These are phyloP conservation scores for Ligdia adustata DNA, from an alignment of 2,888 invertebrate species.

Conservation along the genomic window DNA sequence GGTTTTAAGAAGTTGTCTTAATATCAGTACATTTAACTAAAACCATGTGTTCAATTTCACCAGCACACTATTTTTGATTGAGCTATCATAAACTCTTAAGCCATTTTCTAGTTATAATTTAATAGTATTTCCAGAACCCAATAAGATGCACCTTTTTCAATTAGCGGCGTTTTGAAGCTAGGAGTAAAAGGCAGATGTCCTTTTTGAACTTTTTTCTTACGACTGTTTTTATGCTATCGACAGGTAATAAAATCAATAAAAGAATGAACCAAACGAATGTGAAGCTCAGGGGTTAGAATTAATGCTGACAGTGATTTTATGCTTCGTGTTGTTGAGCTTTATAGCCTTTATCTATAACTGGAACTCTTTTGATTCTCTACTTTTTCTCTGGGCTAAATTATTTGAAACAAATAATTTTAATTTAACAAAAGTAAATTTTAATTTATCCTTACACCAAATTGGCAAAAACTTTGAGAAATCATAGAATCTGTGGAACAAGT, in stretches of 20 bases:
- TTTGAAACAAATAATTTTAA: too few relatives aligned
- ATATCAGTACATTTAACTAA: too few relatives aligned
- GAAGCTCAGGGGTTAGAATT: conserved; percentile 11
- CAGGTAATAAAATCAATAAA: conserved; percentile 53
- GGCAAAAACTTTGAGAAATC: too few relatives aligned
- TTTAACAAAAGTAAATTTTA: too few relatives aligned
- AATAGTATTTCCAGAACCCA: conserved; percentile 38
- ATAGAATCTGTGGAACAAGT: too few relatives aligned
- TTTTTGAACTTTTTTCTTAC: conserved; percentile 43
- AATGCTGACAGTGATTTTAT: conserved; percentile 9
- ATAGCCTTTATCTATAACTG: not conserved
- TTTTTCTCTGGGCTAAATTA: too few relatives aligned
- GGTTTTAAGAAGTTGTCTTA: too few relatives aligned
- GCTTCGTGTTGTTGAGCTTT: not conserved
- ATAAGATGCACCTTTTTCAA: conserved; percentile 49
- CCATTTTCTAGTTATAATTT: conserved; percentile 41
- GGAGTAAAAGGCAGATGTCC: conserved; percentile 43
- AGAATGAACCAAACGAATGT: too few relatives aligned
- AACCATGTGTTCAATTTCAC: conserved; percentile 1
- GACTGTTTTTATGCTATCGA: conserved; percentile 51
- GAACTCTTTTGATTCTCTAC: too few relatives aligned
- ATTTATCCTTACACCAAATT: too few relatives aligned
- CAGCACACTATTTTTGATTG: too few relatives aligned
- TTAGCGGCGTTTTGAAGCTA: conserved; percentile 56
- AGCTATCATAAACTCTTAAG: conserved; percentile 28